A percentile compares a stretch with the other conserved stretches of the same genome.
Conservation (phyloP, 2,888 invertebrate genomes). For the Limnephilus auricula region DNA sequence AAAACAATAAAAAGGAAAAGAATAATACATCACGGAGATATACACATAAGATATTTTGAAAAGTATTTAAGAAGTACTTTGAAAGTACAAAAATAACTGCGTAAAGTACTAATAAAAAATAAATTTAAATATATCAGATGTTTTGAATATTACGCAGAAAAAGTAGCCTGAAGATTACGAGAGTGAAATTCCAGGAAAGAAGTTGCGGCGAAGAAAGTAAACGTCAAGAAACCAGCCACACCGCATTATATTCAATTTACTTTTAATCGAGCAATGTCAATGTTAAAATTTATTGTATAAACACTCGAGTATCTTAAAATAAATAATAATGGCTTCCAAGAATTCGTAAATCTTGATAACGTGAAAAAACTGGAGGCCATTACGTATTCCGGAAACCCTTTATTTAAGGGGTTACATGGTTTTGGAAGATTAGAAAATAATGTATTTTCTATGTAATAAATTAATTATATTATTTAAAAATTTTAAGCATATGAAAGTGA, state of each 20-base stretch:
- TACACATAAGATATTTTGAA: no score
- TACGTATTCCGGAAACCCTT: not conserved
- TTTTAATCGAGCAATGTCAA: not conserved
- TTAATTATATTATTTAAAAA: no score
- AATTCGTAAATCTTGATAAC: not conserved
- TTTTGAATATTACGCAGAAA: not conserved
- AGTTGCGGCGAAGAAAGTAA: not conserved
- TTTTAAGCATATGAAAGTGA: no score
- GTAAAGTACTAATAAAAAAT: no score
- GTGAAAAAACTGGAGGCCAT: not conserved
- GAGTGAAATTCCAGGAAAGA: not conserved
- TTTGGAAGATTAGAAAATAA: no score
- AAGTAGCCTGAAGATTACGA: not conserved
- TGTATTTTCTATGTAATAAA: no score
- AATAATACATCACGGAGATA: no score
- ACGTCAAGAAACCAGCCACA: not conserved
- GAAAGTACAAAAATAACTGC: no score
- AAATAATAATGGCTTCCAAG: not conserved
- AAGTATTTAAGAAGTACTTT: no score
- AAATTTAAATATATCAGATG: no score
- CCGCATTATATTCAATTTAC: not conserved
- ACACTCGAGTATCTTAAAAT: not conserved
- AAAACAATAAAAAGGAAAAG: no score
- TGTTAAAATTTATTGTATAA: not conserved
- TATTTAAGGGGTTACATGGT: no score